Evolutionary conservation across 2,113 vertebrate genomes (phyloP), one percentile per base, ranked within the genome.

Genomic region (Platysternon megacephalum): DNA sequence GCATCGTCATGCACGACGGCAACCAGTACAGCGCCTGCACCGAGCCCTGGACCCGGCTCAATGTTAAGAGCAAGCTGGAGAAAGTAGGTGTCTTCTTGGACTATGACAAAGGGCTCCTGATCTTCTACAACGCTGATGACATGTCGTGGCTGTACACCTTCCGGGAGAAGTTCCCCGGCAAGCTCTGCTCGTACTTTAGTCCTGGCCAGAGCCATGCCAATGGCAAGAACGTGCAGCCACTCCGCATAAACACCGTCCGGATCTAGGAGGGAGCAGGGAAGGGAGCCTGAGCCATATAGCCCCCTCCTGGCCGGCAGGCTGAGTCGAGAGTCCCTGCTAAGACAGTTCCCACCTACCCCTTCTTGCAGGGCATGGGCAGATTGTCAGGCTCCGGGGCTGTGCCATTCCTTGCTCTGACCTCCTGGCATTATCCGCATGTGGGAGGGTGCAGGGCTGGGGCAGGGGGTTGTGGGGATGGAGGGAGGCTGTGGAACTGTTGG

Each of bases 91-190:
- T 99, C 94, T 99, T 99, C 98, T 98, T 99, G 98, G 99, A 99
- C 99, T 99, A 99, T 7, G 98, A 99, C 88, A 99, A 99, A 96
- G 99, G 99, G 53, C 98, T 99, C 84, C 99, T 99, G 95, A 99
- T 99, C 98, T 99, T 99, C 98, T 99, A 99, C 98, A 99, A 99
- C 0, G 99, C 99, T 0, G 99, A 99, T 0, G 99, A 99, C 98
- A 99, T 99, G 99, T 99, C 99, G 94, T 99, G 99, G 99, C 99
- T 99, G 83, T 99, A 99, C 97, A 99, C 99, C 80, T 99, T 99
- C 97, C 98, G 99, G 1, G 99, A 99, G 98, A 99, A 99, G 91
- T 99, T 99, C 94, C 99, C 98, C 0, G 97, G 98, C 28, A 99
- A 99, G 98, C 98, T 99, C 56, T 99, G 99, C 98, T 99, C 99